These are phyloP conservation scores for Poecile montanus DNA, from an alignment of 2,797 vertebrate species.

Conservation along the genomic window DNA sequence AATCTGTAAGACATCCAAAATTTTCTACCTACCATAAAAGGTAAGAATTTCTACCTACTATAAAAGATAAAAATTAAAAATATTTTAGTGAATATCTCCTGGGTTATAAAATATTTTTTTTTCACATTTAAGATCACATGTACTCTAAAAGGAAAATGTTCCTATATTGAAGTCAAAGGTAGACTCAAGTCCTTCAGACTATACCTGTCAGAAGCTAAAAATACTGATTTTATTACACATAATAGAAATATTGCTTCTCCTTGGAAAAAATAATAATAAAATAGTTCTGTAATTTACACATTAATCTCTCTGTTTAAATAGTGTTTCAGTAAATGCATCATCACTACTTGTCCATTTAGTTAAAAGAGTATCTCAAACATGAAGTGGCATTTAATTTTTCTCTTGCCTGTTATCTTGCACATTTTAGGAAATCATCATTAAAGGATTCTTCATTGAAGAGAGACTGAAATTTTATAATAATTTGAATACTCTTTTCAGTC, in stretches of 20 bases:
- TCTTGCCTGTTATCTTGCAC: neutral
- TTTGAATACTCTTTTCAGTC: neutral
- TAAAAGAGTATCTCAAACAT: neutral
- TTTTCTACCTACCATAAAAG: neutral
- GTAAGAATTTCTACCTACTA: neutral
- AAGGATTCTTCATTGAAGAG: neutral
- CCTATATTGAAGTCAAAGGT: neutral
- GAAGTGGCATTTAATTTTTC: conserved; percentile 10
- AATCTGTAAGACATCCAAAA: neutral
- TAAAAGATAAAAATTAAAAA: neutral
- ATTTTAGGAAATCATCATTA: neutral
- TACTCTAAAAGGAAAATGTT: neutral
- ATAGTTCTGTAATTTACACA: neutral
- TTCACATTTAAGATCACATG: neutral
- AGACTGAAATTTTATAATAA: neutral
- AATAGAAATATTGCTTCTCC: neutral
- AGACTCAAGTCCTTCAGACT: neutral
- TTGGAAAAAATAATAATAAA: neutral
- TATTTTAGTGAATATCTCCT: neutral
- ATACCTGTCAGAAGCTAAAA: neutral
- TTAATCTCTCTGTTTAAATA: neutral
- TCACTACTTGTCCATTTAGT: neutral
- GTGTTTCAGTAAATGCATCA: neutral
- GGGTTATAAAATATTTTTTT: neutral
- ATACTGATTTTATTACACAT: neutral